Conservation (phyloP, 2,113 vertebrate species). For the Chaetodon auriga region DNA sequence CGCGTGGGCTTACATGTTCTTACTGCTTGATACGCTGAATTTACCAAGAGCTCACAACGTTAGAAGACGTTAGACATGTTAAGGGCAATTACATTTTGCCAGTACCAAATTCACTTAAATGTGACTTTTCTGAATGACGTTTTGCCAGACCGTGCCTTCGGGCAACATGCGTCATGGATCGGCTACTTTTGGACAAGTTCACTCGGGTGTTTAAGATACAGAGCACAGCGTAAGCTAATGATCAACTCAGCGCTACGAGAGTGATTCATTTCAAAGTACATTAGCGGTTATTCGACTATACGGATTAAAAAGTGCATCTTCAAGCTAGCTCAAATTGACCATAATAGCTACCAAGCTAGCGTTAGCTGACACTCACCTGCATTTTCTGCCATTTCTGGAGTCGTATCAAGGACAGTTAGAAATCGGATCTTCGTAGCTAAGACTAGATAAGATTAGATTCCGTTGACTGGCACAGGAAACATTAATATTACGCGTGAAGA, state of each 20-base stretch:
- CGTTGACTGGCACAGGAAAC: background rate
- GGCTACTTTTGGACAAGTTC: constrained; percentile 12
- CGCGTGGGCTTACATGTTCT: background rate
- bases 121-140: background rate
- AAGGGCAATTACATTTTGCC: too few species aligned
- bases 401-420: background rate
- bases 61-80: rapidly evolving
- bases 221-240: background rate
- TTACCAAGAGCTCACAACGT: rapidly evolving
- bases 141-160: background rate
- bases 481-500: background rate
- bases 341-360: constrained; percentile 48
- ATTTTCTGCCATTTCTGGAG: constrained; percentile 71
- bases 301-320: background rate
- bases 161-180: constrained; percentile 11
- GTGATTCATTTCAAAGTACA: background rate
- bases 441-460: background rate
- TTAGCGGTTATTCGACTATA: rapidly evolving
- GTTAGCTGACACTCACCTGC: constrained; percentile 69
- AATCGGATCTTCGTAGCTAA: background rate
- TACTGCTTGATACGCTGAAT: background rate
- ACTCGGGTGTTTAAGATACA: background rate
- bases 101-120: background rate
- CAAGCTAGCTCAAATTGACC: constrained; percentile 12
- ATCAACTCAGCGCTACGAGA: too few species aligned